A percentile compares a stretch with the other conserved stretches of the same genome.
Conservation (phyloP, 2,888 invertebrate genomes). For the Girardia tigrina region DNA sequence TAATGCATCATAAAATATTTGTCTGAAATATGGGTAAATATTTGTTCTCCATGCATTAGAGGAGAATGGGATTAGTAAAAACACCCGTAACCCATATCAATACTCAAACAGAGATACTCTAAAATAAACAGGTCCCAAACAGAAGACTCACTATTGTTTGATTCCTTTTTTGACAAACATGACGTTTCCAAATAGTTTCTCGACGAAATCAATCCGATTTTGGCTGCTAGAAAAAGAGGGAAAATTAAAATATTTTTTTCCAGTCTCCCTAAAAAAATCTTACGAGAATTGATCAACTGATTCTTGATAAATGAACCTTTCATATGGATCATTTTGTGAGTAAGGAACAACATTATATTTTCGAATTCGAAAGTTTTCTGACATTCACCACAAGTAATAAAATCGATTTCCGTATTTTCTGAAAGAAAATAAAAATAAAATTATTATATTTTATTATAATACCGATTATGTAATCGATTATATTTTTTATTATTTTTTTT, state of each 20-base stretch:
- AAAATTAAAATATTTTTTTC: neutral
- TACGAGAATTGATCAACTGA: neutral
- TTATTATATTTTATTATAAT: no score
- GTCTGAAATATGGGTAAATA: neutral
- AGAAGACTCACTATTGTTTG: neutral
- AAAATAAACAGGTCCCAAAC: neutral
- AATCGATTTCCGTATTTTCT: neutral
- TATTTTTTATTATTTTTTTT: no score
- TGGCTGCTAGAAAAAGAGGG: neutral
- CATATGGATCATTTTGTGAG: constrained; percentile 13
- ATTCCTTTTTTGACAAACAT: neutral
- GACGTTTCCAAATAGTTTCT: neutral
- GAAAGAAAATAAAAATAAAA: neutral
- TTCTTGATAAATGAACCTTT: neutral
- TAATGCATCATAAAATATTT: neutral
- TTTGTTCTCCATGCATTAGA: neutral
- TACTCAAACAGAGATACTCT: neutral
- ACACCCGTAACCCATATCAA: neutral
- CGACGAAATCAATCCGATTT: neutral
- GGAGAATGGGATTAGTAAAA: no score
- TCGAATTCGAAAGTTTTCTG: constrained; percentile 17
- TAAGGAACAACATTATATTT: neutral
- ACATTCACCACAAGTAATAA: neutral
- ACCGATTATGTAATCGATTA: no score
- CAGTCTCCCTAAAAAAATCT: no score